Evolutionary conservation across 2,113 vertebrate species (phyloP), one percentile per base, ranked within the genome.

Genomic region (Miniopterus natalensis): DNA sequence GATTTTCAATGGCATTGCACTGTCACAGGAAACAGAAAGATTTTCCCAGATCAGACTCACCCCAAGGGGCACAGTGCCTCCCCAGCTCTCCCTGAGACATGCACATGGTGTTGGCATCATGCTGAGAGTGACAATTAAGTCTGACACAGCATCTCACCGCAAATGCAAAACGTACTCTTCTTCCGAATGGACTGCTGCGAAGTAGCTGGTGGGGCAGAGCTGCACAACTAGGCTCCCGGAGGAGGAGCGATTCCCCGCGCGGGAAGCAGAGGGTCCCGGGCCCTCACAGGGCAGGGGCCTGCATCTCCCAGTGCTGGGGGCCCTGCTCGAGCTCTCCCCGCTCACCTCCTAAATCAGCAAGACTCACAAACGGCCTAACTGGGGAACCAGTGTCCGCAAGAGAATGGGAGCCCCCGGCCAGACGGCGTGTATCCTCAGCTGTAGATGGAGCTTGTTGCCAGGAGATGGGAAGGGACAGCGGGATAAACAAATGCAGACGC

Each of bases 1-100:
- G 36, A 85, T 96, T 88, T 66, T 87, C 0, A 9, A 79, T 84
- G 95, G 68, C 45, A 27, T 21, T 18, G 8, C 20, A 17, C 66
- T 84, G 83, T 96, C 95, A 68, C 91, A 94, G 94, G 86, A 78
- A 88, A 74, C 49, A 95, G 40, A 80, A 79, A 21, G 51, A 45
- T 36, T 40, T n/a, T 12, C n/a, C 53, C 25, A 97, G 88, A n/a
- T 49, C 65, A 59, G 15, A 9, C 84, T 57, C 89, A 80, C 40
- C 59, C 73, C 45, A 8, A 17, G 49, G 40, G 55, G 36, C 47
- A 49, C 1, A 5, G 21, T 45, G 31, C 55, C 71, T 66, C 36
- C 49, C 1, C 25, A 2, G 25, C 70, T 78, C 92, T 70, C 79
- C 10, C 83, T 27, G 18, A 51, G 20, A 36, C 36, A 36, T 36